Percentiles rank a stretch among this genome's conserved stretches.
phyloP scores from a whole-genome alignment of 2,888 invertebrate species.

The Slavum lentiscoides region DNA sequence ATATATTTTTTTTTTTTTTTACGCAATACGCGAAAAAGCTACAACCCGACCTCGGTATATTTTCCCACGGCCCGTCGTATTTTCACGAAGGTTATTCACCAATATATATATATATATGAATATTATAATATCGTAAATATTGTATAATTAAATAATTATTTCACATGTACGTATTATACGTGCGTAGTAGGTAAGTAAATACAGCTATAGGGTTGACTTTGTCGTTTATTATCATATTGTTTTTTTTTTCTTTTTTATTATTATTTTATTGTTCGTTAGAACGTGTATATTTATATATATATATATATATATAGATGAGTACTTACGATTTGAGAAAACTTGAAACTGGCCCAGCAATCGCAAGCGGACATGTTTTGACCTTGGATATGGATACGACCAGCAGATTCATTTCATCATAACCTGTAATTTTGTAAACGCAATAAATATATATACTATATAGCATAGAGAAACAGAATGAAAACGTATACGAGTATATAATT shows the following conservation, averaged over 20 bases:
- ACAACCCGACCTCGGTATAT: conserved; percentile 30
- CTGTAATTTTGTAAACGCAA: conserved; percentile 45
- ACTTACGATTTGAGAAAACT: conserved; percentile 55
- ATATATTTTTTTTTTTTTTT: background rate
- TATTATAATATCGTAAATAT: background rate
- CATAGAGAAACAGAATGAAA: background rate
- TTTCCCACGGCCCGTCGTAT: conserved; percentile 47
- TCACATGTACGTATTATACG: conserved; percentile 3
- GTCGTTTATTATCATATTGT: conserved; percentile 32
- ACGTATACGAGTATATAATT: conserved; percentile 3
- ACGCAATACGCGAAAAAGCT: conserved; percentile 8
- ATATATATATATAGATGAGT: background rate
- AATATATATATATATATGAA: background rate
- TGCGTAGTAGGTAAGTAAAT: too few relatives aligned
- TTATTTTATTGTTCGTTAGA: conserved; percentile 15
- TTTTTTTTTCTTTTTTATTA: background rate
- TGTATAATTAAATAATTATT: conserved; percentile 39
- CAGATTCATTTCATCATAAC: conserved; percentile 46
- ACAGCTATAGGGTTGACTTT: conserved; percentile 5
- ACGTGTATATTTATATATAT: too few relatives aligned
- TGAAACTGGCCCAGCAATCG: conserved; percentile 55
- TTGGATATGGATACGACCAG: conserved; percentile 3
- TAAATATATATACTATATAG: background rate
- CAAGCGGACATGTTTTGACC: conserved; percentile 54
- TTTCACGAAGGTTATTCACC: conserved; percentile 30